phyloP scores from a whole-genome alignment of 1,140 invertebrate species.

The Calliphora vicina region DNA sequence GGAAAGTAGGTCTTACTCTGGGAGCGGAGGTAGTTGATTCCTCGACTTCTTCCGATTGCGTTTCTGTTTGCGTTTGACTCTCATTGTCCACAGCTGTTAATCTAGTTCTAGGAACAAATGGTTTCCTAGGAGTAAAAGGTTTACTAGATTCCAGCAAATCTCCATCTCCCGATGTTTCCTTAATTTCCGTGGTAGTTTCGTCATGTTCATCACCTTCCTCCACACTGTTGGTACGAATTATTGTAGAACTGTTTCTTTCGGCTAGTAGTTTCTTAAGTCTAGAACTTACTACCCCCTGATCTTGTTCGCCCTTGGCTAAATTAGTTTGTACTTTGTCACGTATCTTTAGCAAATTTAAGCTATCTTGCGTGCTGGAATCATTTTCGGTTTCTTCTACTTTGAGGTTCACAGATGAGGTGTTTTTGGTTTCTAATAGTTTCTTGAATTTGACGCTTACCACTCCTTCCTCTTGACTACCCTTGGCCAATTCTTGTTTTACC shows the following conservation, averaged over 20 bases:
- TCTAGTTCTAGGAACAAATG: constrained; percentile 20
- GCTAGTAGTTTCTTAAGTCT: constrained; percentile 48
- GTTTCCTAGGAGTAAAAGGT: not conserved
- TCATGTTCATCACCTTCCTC: constrained; percentile 15
- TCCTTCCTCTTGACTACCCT: constrained; percentile 39
- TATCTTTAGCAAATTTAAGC: constrained; percentile 43
- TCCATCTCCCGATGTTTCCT: not conserved
- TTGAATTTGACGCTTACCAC: constrained; percentile 51
- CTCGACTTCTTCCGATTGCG: not conserved
- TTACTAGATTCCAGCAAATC: not conserved
- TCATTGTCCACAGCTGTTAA: not conserved
- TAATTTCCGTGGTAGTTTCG: not conserved
- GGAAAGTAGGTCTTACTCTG: constrained; percentile 46
- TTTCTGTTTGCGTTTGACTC: not conserved
- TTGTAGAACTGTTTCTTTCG: constrained; percentile 15
- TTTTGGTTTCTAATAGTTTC: constrained; percentile 40
- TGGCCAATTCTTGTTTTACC: constrained; percentile 31
- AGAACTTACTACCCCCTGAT: constrained; percentile 51
- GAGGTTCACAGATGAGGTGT: not conserved
- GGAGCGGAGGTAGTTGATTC: constrained; percentile 16
- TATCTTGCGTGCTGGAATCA: not conserved
- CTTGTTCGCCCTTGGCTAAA: constrained; percentile 45
- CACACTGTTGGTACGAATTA: not conserved
- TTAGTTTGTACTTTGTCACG: constrained; percentile 53
- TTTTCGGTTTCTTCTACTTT: not conserved